Base-by-base conservation (phyloP, 1,140 invertebrate genomes). In the Nasonia longicornis region DNA sequence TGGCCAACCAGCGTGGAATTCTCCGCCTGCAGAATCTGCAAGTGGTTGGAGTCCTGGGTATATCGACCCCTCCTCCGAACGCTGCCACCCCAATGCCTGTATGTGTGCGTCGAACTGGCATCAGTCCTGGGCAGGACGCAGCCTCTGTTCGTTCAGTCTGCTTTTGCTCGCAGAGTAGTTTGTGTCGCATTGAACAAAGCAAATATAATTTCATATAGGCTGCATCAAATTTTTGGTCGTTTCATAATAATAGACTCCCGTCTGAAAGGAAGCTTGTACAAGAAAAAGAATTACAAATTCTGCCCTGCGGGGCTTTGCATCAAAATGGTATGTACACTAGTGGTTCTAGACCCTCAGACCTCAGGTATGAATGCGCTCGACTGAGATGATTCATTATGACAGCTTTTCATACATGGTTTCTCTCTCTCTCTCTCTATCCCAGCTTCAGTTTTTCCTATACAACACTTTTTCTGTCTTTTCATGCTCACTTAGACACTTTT, bases 361-460 rank as follows among this genome's bases (percentile, higher is more conserved):
- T 83, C 89, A 89, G 89, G 89, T 90, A 89, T 81, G 82, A 86
- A 86, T 87, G 86, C 89, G 77, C 73, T 84, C 83, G 76, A 84
- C 82, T 76, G 85, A 86, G 84, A 86, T 89, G 85, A 91, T 90
- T 88, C 86, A 85, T 87, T 90, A 90, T 90, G 89, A 90, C 89
- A 89, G 89, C 88, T 89, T 89, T 88, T 89, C 87, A 89, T 90
- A 79, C 12, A 16, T 73, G 11, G 8, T 71, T 48, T 70, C 86
- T 87, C 76, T 85, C 73, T 70, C 58, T 69, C 66, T 79, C 71
- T 79, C 80, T 82, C 85, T 84, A 84, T 83, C 83, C 72, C 67
- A 12, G 6, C 63, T 75, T 64, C 31, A 12, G 66, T 77, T 81
- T 81, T 77, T 77, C 79, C 66, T 58, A 75, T 31, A 63, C 31